Base-by-base conservation (phyloP, 2,113 vertebrate species). In the Paramisgurnus dabryanus region DNA sequence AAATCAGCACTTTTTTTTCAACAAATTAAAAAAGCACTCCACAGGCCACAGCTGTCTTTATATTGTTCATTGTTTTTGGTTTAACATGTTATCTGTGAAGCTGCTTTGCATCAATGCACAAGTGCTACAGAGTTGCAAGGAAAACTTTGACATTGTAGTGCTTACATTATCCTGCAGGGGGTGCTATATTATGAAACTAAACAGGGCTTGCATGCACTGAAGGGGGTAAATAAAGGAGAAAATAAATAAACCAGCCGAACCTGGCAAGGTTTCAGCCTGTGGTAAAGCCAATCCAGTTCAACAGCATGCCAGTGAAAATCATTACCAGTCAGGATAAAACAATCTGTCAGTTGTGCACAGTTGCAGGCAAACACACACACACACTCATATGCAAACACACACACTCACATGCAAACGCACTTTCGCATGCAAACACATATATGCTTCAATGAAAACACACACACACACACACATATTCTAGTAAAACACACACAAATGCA, bases 301-400 rank as follows among this genome's bases (percentile, higher is more conserved):
- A 87, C 89, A 75, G 82, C 76, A 61, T 91, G 89, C 90, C 90
- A 92, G 89, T 53, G 78, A 90, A 93, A 95, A 93, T 86, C 90
- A 93, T 93, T 92, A 92, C 75, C 64, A 71, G 61, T 60, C 27
- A n/a, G 4, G 12, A 80, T 40, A 67, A 55, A 63, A 63, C 12
- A 13, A 80, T 43, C 78, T 80, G 65, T 58, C 76, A 78, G 11
- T 87, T 89, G 77, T 84, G 86, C 27, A 34, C 27, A 34, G 27
- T 34, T 34, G 27, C 27, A 66, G 79, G 79, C 82, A 85, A 67
- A 15, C 41, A 47, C 15, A 81, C 63, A 81, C 63, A 78, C 55
- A 67, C 53, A 77, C 63, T 22, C 22, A 22, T 22, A 22, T 22
- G 79, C 82, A 85, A 67, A 15, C 41, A 47, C 15, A 81, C 63